phyloP scores from a whole-genome alignment of 1,140 invertebrate genomes.

The Pissodes strobi region DNA sequence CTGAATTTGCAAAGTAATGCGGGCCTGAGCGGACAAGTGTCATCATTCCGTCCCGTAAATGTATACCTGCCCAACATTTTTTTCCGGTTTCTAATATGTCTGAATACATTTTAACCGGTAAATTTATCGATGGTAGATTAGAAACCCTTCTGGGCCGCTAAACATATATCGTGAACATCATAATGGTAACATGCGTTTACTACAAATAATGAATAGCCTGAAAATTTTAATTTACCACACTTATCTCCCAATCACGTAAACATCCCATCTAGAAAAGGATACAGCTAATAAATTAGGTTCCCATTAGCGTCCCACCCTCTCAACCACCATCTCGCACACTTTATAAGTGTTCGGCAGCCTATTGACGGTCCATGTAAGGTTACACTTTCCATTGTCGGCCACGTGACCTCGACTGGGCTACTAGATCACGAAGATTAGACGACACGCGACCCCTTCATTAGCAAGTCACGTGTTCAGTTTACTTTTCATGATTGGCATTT shows the following conservation, averaged over 20 bases:
- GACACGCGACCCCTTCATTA: constrained; percentile 47
- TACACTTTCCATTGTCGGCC: constrained; percentile 47
- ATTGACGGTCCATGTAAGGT: constrained; percentile 39
- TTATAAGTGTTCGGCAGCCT: constrained; percentile 7
- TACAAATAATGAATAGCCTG: too few relatives aligned
- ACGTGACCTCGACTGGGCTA: constrained; percentile 43
- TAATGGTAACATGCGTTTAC: too few relatives aligned
- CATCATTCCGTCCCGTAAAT: too few relatives aligned
- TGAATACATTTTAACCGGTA: too few relatives aligned
- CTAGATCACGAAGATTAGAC: constrained; percentile 47
- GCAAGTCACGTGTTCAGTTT: constrained; percentile 45
- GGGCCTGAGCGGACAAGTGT: too few relatives aligned
- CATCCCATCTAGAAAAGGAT: not conserved
- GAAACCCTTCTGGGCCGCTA: too few relatives aligned
- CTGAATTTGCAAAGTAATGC: too few relatives aligned
- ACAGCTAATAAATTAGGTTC: constrained; percentile 30
- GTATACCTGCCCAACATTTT: too few relatives aligned
- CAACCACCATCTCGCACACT: constrained; percentile 26
- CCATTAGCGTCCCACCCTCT: constrained; percentile 24
- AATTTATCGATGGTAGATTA: too few relatives aligned
- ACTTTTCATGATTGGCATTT: constrained; percentile 38
- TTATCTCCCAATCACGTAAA: constrained; percentile 12
- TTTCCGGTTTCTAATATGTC: too few relatives aligned
- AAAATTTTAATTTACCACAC: too few relatives aligned
- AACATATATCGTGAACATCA: too few relatives aligned